Base-by-base conservation (phyloP, 2,113 vertebrate species). In the Cyanoramphus novaezelandiae region DNA sequence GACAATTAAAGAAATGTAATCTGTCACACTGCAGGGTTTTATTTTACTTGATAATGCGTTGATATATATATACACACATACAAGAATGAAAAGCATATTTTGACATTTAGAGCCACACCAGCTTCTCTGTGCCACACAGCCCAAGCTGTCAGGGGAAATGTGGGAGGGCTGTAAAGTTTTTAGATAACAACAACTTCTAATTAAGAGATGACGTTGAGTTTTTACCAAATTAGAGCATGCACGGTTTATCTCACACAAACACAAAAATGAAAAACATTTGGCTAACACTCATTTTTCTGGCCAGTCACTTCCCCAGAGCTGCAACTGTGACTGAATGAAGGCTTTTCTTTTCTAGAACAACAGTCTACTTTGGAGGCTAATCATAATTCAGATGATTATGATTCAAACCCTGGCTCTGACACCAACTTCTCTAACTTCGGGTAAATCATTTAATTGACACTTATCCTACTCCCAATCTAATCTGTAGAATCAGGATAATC, bases 71-170 rank as follows among this genome's bases (percentile, higher is more conserved):
- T 15, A 93, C 39, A 88, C 33, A 92, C 3, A 92, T 37, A 91
- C 13, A 80, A 80, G 64, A 95, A 95, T 57, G 82, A 86, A 92
- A 95, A 96, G 87, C 75, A 31, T 95, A 93, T 92, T 96, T 88
- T 97, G 94, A 95, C 95, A 92, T 95, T 96, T 96, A 88, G 88
- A 96, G 71, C 72, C 72, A 94, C 76, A 52, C 69, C 81, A 92
- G 62, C 23, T 91, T 92, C 69, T 55, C 92, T 95, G 78, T 82
- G 83, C 82, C 80, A 84, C 65, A 68, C 39, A 94, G 65, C 72
- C 64, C 93, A 96, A 93, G 88, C 95, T 97, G 95, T 62, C 82
- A 90, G 77, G 31, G 86, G 80, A 88, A 81, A 94, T 41, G 92
- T 90, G 80, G 92, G 93, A 94, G 86, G 81, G 72, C 69, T 80